phyloP scores from a whole-genome alignment of 2,113 vertebrate genomes.

The Coptodon bakossiorum region DNA sequence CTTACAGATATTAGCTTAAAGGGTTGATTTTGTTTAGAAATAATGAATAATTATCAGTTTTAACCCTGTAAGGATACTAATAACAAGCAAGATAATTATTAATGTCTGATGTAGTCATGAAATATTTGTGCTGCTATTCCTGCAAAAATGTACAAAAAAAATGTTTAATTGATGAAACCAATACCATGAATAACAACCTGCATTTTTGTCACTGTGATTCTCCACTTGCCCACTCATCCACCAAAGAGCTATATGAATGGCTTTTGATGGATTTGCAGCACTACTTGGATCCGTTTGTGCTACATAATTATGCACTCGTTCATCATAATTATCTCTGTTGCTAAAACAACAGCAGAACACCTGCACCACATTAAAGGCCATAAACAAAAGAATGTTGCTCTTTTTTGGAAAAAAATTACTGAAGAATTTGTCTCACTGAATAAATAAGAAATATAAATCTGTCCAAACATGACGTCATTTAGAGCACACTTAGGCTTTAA shows the following conservation, averaged over 20 bases:
- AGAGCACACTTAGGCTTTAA: not conserved
- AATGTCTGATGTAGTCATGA: not conserved
- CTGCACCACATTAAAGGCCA: not conserved
- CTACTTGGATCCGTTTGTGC: not conserved
- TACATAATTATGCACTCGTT: not conserved
- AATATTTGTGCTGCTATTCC: not conserved
- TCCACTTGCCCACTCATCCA: not conserved
- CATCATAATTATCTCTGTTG: not conserved
- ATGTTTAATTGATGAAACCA: not conserved
- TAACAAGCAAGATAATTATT: not conserved
- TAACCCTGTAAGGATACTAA: not conserved
- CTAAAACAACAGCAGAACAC: not conserved
- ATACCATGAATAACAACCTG: not conserved
- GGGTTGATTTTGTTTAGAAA: not conserved
- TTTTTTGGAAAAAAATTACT: not conserved
- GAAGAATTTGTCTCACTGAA: not conserved
- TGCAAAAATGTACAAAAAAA: not conserved
- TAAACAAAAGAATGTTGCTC: not conserved
- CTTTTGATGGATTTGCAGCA: not conserved
- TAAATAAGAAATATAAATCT: not conserved
- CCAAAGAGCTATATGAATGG: not conserved
- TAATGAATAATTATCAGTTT: not conserved
- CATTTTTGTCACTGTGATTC: not conserved
- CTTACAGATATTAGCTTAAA: fast-evolving
- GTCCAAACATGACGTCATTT: not conserved